These are phyloP conservation scores for Rostratula benghalensis DNA, from an alignment of 2,113 vertebrate genomes.

Conservation along the genomic window DNA sequence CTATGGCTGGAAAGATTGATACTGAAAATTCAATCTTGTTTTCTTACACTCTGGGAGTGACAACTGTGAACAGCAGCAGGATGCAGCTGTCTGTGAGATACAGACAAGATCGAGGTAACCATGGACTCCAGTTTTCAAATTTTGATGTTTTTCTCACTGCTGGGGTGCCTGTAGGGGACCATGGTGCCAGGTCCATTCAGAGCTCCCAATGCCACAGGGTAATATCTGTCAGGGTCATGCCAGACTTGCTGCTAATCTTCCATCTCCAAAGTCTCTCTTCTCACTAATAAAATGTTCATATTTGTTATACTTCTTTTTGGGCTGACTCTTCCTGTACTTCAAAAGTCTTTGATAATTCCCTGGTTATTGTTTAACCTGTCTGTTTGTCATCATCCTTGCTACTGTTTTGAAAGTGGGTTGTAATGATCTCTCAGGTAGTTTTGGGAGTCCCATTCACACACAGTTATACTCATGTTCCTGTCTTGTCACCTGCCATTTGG, in stretches of 20 bases:
- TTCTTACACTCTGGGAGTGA: neutral
- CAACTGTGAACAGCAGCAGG: neutral
- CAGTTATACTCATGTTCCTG: neutral
- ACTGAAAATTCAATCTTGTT: neutral
- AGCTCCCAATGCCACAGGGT: neutral
- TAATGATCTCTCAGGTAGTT: neutral
- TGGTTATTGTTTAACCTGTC: neutral
- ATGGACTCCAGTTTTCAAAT: neutral
- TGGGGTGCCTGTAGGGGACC: rapidly evolving
- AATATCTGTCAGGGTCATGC: neutral
- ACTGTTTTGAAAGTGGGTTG: neutral
- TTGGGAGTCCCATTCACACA: neutral
- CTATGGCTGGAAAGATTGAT: neutral
- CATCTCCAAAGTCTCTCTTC: neutral
- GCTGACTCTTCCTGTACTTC: neutral
- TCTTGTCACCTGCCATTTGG: neutral
- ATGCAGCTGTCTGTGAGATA: neutral
- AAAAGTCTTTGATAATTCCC: neutral
- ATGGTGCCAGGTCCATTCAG: neutral
- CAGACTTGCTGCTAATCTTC: neutral
- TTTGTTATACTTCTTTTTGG: neutral
- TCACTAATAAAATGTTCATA: neutral
- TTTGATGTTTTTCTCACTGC: neutral
- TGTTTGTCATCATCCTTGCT: neutral
- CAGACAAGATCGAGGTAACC: neutral